Base-by-base conservation (phyloP, 2,113 vertebrate genomes). In the Myodes glareolus region DNA sequence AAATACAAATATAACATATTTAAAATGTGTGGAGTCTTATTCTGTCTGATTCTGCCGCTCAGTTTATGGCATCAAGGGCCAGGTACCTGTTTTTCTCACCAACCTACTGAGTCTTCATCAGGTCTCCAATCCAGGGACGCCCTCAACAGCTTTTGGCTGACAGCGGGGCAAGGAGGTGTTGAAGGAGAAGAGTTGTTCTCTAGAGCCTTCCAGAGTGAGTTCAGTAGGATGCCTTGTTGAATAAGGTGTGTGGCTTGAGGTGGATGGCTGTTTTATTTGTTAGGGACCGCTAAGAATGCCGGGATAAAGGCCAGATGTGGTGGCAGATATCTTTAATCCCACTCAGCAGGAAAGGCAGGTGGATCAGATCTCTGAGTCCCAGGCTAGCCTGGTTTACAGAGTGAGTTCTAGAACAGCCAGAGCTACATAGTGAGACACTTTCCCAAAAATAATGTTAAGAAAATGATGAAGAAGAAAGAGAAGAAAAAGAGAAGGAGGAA, bases 91-190 rank as follows among this genome's bases (percentile, higher is more conserved):
- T 87, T 88, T 52, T 47, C 55, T 93, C n/a, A 21, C 2, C 0
- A n/a, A 8, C n/a, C 25, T 31, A 27, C 14, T 45, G 58, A 85
- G 0, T 47, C 21, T 16, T 67, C 55, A 29, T 84, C 10, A 12
- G 45, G 14, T 55, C 89, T 39, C 63, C 2, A 1, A 0, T 13
- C 0, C n/a, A 3, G 65, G 42, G 45, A 4, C 1, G 33, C 5
- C 52, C 11, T 61, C 16, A 78, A 45, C 14, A 68, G 70, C 50
- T 39, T 16, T 50, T 3, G 3, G 39, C 1, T 67, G 31, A 68
- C 7, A 65, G 19, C 17, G 21, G 27, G 72, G 58, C 10, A 12
- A 0, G 50, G 63, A n/a, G 23, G n/a, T 58, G 7, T 63, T 16
- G 10, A 29, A 17, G 73, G 58, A 75, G 16, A n/a, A 6, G n/a